Percentiles rank a stretch among this genome's conserved stretches.
Conservation (phyloP, 2,113 vertebrate genomes). For the Callospermophilus lateralis region DNA sequence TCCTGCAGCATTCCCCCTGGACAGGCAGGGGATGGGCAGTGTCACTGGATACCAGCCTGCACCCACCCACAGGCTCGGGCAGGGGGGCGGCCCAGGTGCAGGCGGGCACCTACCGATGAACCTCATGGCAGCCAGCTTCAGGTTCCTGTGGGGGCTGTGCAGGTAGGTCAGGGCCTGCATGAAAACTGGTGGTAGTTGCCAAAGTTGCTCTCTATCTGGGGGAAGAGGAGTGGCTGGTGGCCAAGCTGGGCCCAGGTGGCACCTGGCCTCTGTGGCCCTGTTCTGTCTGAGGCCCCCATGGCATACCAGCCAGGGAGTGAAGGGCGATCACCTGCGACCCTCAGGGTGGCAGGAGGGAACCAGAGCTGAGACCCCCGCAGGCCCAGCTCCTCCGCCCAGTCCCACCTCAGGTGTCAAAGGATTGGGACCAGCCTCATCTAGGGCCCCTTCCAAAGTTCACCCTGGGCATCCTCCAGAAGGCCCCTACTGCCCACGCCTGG, state of each 20-base stretch:
- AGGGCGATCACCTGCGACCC: neutral
- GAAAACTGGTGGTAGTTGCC: conserved; percentile 44
- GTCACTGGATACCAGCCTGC: neutral
- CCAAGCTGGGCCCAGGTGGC: neutral
- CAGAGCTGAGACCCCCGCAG: neutral
- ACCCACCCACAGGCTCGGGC: neutral
- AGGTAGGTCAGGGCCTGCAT: conserved; percentile 45
- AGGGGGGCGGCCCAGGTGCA: rapidly evolving
- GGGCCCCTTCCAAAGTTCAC: too few species aligned
- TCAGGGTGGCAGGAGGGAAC: neutral
- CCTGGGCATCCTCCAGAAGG: neutral
- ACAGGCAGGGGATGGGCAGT: rapidly evolving
- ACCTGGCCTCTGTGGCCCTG: neutral
- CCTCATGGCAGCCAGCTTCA: conserved; percentile 63
- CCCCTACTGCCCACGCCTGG: neutral
- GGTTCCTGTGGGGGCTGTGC: neutral
- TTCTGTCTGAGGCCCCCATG: neutral
- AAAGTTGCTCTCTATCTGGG: conserved; percentile 67
- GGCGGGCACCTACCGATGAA: neutral
- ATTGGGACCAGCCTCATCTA: rapidly evolving
- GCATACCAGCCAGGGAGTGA: neutral
- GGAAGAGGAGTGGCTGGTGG: neutral
- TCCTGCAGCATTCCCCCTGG: conserved; percentile 63
- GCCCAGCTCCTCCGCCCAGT: neutral
- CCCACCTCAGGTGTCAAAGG: rapidly evolving